phyloP scores from a whole-genome alignment of 2,797 vertebrate genomes.

The Schizopygopsis pylzovi region DNA sequence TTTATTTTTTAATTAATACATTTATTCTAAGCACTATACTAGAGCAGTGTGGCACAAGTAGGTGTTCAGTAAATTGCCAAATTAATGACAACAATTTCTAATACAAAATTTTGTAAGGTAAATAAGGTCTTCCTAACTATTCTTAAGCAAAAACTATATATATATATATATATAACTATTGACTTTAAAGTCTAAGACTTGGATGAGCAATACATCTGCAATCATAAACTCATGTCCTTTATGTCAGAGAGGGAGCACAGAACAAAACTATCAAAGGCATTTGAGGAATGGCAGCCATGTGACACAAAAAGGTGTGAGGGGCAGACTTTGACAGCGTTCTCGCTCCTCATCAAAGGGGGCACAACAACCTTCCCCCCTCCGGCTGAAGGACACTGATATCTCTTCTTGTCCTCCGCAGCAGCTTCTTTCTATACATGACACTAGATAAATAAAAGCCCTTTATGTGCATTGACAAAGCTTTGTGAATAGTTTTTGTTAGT shows the following conservation, averaged over 20 bases:
- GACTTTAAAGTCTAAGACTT: slow-evolving; percentile 29
- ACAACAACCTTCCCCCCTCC: slow-evolving; percentile 19
- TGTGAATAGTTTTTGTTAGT: neutral
- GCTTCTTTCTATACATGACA: slow-evolving; percentile 26
- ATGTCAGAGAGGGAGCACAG: slow-evolving; percentile 30
- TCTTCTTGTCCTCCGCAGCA: slow-evolving; percentile 25
- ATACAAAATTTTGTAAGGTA: neutral
- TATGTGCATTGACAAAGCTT: neutral
- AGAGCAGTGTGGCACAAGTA: neutral
- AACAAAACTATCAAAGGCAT: slow-evolving; percentile 52
- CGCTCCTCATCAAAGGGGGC: slow-evolving; percentile 44
- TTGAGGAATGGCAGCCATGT: slow-evolving; percentile 41
- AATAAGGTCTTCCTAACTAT: slow-evolving; percentile 3
- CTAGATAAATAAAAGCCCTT: slow-evolving; percentile 38
- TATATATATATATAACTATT: slow-evolving; percentile 6
- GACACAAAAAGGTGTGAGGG: slow-evolving; percentile 42
- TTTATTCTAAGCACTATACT: neutral
- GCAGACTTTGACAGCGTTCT: slow-evolving; percentile 46
- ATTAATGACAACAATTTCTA: neutral
- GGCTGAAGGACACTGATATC: slow-evolving; percentile 33
- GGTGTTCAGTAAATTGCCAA: neutral
- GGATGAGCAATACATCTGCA: slow-evolving; percentile 53
- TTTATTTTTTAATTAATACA: neutral
- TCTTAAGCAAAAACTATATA: neutral
- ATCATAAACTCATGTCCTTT: slow-evolving; percentile 40